phyloP scores from a whole-genome alignment of 2,888 invertebrate genomes.

The Agrochola macilenta region DNA sequence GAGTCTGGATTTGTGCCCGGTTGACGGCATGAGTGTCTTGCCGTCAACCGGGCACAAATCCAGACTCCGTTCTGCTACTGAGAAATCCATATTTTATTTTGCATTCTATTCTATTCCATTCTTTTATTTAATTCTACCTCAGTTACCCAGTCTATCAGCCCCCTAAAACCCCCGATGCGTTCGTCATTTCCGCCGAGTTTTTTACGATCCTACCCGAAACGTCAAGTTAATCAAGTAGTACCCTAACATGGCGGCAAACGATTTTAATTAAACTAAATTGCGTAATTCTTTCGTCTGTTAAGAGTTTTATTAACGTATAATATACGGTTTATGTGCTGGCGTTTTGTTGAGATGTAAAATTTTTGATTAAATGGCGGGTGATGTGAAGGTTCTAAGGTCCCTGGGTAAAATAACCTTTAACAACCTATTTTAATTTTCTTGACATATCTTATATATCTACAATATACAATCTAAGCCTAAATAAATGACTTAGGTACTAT shows the following conservation, averaged over 20 bases:
- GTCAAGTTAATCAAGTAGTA: slow-evolving; percentile 81
- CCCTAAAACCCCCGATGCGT: slow-evolving; percentile 70
- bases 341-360: slow-evolving; percentile 51
- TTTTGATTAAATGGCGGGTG: slow-evolving; percentile 53
- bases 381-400: background rate
- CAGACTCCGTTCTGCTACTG: background rate
- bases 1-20: too few species aligned
- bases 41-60: too few species aligned
- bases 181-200: slow-evolving; percentile 76
- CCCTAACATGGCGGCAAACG: slow-evolving; percentile 75
- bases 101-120: background rate
- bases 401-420: background rate
- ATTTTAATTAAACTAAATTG: slow-evolving; percentile 87
- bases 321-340: slow-evolving; percentile 53
- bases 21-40: background rate
- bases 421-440: too few species aligned
- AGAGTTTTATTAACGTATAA: slow-evolving; percentile 69
- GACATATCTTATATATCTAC: too few species aligned
- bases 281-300: slow-evolving; percentile 78
- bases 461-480: too few species aligned
- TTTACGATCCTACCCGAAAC: slow-evolving; percentile 80
- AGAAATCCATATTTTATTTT: background rate
- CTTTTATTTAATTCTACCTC: slow-evolving; percentile 1
- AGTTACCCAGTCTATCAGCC: slow-evolving; percentile 47
- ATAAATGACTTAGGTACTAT: too few species aligned